Percentiles rank a stretch among this genome's conserved stretches.
phyloP scores from a whole-genome alignment of 2,797 vertebrate species.

The Enteromius viviparus region DNA sequence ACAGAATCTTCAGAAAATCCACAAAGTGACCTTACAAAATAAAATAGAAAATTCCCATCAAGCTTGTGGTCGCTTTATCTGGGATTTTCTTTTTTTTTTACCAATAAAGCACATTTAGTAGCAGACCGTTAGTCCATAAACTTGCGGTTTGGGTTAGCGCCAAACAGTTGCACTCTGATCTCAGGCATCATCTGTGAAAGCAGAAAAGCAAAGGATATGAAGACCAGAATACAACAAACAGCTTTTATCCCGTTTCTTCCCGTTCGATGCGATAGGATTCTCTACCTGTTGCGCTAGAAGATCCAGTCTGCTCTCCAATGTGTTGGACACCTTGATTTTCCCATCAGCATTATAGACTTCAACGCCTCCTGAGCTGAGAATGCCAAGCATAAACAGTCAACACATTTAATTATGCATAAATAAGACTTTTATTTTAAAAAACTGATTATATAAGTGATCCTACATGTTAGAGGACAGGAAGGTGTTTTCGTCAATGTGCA shows the following conservation, averaged over 20 bases:
- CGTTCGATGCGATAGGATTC: not conserved
- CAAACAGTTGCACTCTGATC: slow-evolving; percentile 88
- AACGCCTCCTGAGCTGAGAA: slow-evolving; percentile 89
- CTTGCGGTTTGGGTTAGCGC: slow-evolving; percentile 90
- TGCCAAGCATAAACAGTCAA: not conserved
- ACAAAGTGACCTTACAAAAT: slow-evolving; percentile 3
- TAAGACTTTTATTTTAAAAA: not conserved
- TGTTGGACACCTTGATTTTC: slow-evolving; percentile 97
- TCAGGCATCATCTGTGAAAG: slow-evolving; percentile 93
- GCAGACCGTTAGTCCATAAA: slow-evolving; percentile 84
- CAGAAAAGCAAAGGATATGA: not conserved
- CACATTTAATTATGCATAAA: not conserved
- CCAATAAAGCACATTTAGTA: not conserved
- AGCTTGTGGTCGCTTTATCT: not conserved
- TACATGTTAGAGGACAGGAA: slow-evolving; percentile 90
- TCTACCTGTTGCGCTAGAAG: slow-evolving; percentile 95
- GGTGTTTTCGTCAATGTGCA: slow-evolving; percentile 88
- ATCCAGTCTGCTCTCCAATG: slow-evolving; percentile 94
- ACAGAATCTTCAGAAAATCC: not conserved
- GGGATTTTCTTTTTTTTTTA: not conserved
- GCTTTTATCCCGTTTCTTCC: not conserved
- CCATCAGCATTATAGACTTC: slow-evolving; percentile 89
- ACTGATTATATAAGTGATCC: slow-evolving; percentile 55
- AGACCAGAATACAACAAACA: not conserved
- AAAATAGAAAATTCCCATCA: not conserved